Percentiles rank a stretch among this genome's conserved stretches.
Conservation (phyloP, 2,888 invertebrate species). For the Cephus runcator region DNA sequence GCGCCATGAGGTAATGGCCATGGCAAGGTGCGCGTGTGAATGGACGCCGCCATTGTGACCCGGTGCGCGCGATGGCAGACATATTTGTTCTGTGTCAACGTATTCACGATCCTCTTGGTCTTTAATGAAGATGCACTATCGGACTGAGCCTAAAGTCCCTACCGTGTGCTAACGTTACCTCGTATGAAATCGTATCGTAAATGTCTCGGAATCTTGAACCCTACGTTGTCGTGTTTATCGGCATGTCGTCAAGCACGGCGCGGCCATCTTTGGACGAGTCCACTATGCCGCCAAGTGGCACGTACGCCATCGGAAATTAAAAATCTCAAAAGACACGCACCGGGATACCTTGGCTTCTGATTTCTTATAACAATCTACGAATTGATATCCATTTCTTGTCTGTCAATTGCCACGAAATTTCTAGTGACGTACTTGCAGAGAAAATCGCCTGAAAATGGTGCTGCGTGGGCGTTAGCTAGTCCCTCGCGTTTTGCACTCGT, state of each 20-base stretch:
- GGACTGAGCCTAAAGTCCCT: not conserved
- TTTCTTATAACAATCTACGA: not conserved
- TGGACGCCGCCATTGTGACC: slow-evolving; percentile 52
- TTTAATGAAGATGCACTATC: not conserved
- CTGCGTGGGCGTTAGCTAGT: slow-evolving; percentile 33
- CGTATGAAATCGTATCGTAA: not conserved
- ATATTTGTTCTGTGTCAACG: not conserved
- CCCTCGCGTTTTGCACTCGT: not conserved
- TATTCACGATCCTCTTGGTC: not conserved
- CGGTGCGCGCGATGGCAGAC: slow-evolving; percentile 39
- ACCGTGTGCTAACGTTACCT: not conserved
- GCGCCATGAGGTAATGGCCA: slow-evolving; percentile 16
- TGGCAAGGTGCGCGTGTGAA: slow-evolving; percentile 26
- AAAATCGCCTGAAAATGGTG: not conserved
- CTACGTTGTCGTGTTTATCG: not conserved
- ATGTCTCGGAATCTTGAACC: not conserved
- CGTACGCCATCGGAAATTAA: not conserved
- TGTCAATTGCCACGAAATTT: not conserved
- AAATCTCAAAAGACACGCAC: not conserved
- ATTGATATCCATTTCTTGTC: not conserved
- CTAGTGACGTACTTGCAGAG: not conserved
- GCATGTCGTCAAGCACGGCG: not conserved
- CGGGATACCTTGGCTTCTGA: not conserved
- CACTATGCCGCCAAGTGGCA: slow-evolving; percentile 49
- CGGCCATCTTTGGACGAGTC: slow-evolving; percentile 63